Evolutionary conservation across 2,888 invertebrate genomes (phyloP).

Genomic region (Pristionchus fissidentatus): DNA sequence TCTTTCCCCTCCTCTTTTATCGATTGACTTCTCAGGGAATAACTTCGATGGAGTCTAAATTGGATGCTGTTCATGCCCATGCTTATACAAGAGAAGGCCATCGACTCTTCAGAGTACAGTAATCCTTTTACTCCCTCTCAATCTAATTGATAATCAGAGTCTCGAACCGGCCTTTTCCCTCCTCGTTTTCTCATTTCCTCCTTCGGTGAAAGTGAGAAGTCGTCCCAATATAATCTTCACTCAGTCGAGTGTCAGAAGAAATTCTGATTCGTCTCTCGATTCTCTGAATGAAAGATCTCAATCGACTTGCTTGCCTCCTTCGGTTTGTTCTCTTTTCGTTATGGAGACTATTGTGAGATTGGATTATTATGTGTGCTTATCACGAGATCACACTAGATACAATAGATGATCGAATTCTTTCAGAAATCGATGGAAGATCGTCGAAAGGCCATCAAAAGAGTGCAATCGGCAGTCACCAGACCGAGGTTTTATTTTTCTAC

Average conservation of each 20-base stretch:
- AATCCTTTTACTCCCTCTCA: background rate
- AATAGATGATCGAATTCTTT: background rate
- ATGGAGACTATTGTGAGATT: background rate
- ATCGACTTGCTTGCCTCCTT: constrained; percentile 7
- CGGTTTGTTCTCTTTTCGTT: background rate
- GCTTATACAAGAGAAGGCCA: background rate
- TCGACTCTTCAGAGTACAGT: constrained; percentile 32
- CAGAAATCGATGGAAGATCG: constrained; percentile 33
- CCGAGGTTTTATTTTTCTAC: background rate
- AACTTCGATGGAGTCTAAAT: constrained; percentile 3
- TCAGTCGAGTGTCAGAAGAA: constrained; percentile 5
- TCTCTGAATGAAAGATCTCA: constrained; percentile 33
- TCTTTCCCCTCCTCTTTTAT: no score
- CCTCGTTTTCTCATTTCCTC: constrained; percentile 29
- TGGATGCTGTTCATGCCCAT: constrained; percentile 40
- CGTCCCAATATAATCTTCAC: constrained; percentile 40
- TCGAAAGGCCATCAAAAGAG: background rate
- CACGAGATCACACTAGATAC: no score
- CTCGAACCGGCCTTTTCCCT: constrained; percentile 3
- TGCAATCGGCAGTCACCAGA: constrained; percentile 2
- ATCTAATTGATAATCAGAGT: background rate
- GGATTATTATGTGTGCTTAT: background rate
- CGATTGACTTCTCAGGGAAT: constrained; percentile 3
- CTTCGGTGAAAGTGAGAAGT: background rate
- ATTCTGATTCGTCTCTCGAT: background rate